Evolutionary conservation across 2,888 invertebrate genomes (phyloP).

Genomic region (Drosophila barbarae): DNA sequence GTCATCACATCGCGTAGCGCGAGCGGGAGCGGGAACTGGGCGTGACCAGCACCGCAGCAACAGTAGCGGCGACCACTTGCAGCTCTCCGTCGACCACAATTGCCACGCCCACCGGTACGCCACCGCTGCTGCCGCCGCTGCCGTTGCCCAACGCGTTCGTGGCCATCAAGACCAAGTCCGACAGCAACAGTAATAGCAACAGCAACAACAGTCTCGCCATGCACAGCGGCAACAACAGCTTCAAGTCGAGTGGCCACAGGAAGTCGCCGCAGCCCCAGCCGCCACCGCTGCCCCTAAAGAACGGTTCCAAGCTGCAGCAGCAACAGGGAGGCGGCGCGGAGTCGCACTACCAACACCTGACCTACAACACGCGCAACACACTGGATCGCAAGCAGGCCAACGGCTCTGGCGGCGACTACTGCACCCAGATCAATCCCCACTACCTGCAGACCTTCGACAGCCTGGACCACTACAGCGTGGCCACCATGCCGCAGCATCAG

Average conservation of each 20-base stretch:
- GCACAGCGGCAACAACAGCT: constrained; percentile 67
- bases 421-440: constrained; percentile 76
- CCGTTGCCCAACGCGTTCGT: constrained; percentile 75
- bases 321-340: constrained; percentile 46
- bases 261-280: constrained; percentile 63
- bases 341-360: constrained; percentile 65
- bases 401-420: constrained; percentile 60
- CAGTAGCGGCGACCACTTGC: constrained; percentile 55
- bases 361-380: constrained; percentile 65
- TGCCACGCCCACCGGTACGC: constrained; percentile 73
- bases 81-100: constrained; percentile 62
- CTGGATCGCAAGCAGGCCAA: constrained; percentile 63
- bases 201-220: constrained; percentile 60
- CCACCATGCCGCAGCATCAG: constrained; percentile 62
- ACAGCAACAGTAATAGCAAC: constrained; percentile 48
- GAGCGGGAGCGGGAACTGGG: constrained; percentile 79
- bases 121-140: constrained; percentile 74
- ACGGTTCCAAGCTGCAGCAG: constrained; percentile 57
- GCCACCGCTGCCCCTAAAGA: constrained; percentile 72
- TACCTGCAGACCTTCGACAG: constrained; percentile 78
- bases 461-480: constrained; percentile 76
- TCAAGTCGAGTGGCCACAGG: constrained; percentile 64
- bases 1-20: constrained; percentile 80
- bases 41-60: constrained; percentile 60
- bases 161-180: constrained; percentile 69